phyloP scores from a whole-genome alignment of 2,113 vertebrate species.

The Scortum barcoo region DNA sequence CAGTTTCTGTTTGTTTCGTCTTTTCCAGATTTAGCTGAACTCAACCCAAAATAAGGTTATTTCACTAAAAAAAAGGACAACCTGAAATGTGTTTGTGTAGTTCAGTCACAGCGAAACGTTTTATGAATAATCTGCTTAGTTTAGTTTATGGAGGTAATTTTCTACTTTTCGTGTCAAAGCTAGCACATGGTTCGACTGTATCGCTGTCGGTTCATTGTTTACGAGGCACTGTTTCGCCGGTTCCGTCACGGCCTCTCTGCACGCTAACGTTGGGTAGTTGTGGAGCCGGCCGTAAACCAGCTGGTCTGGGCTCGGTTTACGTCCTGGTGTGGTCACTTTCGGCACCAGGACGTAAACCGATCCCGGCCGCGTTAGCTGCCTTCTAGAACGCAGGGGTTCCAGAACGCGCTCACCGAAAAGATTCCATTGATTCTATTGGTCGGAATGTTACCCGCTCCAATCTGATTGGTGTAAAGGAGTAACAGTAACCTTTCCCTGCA shows the following conservation, averaged over 20 bases:
- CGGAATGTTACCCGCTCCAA: neutral
- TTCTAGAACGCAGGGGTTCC: too few relatives aligned
- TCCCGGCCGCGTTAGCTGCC: too few relatives aligned
- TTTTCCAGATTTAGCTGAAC: accelerated
- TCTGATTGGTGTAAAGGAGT: slow-evolving; percentile 42
- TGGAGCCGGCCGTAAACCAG: too few relatives aligned
- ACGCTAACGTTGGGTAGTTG: too few relatives aligned
- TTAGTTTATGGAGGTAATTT: neutral
- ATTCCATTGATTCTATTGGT: slow-evolving; percentile 38
- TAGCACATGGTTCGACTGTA: neutral
- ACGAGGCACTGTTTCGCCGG: neutral
- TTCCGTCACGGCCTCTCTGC: neutral
- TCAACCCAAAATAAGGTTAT: neutral
- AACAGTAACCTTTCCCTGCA: neutral
- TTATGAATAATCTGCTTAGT: neutral
- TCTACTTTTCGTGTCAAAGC: neutral
- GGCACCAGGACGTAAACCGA: too few relatives aligned
- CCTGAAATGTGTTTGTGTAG: too few relatives aligned
- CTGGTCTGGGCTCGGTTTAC: neutral
- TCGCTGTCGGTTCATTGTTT: neutral
- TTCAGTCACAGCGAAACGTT: too few relatives aligned
- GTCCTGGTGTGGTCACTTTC: too few relatives aligned
- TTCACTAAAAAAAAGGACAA: too few relatives aligned
- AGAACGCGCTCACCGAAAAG: accelerated
- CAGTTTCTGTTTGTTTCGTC: too few relatives aligned